Evolutionary conservation across 2,113 vertebrate genomes (phyloP).

Genomic region (Dasyprocta punctata): DNA sequence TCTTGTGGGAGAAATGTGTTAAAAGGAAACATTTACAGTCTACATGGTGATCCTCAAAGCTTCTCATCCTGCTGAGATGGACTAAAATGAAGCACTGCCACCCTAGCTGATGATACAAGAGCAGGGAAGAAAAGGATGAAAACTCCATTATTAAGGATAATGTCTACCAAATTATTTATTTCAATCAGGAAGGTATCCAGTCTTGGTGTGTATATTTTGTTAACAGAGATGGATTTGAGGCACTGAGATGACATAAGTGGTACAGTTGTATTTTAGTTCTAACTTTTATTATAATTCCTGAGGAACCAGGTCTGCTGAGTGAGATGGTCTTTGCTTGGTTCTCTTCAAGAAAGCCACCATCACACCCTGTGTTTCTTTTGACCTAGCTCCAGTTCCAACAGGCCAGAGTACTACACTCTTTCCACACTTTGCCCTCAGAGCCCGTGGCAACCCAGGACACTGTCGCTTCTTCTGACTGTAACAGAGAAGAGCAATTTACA

Average conservation of each 20-base stretch:
- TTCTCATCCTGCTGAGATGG: neutral
- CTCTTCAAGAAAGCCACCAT: neutral
- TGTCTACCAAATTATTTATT: slow-evolving; percentile 10
- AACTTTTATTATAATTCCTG: too few relatives aligned
- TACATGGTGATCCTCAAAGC: neutral
- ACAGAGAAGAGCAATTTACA: neutral
- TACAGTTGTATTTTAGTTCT: neutral
- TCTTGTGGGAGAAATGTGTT: slow-evolving; percentile 37
- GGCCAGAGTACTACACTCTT: neutral
- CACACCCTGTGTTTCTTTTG: neutral
- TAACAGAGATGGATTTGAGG: neutral
- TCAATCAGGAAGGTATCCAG: slow-evolving; percentile 19
- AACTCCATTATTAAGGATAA: neutral
- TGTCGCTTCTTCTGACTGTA: neutral
- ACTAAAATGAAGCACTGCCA: neutral
- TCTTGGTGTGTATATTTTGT: neutral
- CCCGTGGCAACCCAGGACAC: neutral
- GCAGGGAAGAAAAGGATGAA: neutral
- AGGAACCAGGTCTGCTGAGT: neutral
- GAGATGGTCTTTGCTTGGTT: neutral
- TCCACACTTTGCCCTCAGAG: neutral
- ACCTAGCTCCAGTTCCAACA: neutral
- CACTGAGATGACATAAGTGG: neutral
- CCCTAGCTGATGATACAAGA: neutral
- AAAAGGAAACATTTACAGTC: slow-evolving; percentile 23